Conservation (phyloP, 1,140 invertebrate genomes). For the Littorina saxatilis region DNA sequence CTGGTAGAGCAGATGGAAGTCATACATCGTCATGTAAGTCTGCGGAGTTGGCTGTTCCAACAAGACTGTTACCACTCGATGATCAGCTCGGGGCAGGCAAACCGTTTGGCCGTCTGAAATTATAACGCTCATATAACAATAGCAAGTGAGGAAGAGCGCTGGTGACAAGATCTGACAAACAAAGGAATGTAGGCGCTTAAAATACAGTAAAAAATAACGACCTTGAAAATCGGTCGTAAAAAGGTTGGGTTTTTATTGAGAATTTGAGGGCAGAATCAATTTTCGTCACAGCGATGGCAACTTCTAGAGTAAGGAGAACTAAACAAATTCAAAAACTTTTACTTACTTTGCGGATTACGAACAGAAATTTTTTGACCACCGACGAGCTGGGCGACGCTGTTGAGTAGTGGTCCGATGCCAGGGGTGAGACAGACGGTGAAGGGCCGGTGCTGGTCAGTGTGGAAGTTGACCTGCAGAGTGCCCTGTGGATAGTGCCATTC, state of each 20-base stretch:
- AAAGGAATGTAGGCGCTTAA: too few relatives aligned
- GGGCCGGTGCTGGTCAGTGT: background rate
- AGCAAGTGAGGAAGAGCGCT: too few relatives aligned
- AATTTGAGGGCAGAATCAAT: too few relatives aligned
- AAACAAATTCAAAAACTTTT: too few relatives aligned
- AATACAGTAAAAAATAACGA: too few relatives aligned
- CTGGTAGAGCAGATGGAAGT: too few relatives aligned
- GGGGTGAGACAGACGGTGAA: slow-evolving; percentile 10
- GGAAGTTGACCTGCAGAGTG: background rate
- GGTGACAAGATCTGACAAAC: too few relatives aligned
- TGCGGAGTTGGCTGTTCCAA: background rate
- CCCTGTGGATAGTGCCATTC: slow-evolving; percentile 13
- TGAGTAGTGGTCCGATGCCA: background rate
- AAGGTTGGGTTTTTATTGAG: too few relatives aligned
- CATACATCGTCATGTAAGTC: slow-evolving; percentile 1
- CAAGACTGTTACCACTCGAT: background rate
- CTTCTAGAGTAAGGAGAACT: too few relatives aligned
- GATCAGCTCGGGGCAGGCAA: background rate
- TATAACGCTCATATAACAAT: too few relatives aligned
- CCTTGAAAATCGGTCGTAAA: too few relatives aligned
- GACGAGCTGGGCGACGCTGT: background rate
- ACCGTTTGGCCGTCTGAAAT: background rate
- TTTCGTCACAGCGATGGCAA: too few relatives aligned
- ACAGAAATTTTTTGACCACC: background rate
- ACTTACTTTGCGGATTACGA: background rate